phyloP scores from a whole-genome alignment of 2,888 invertebrate genomes.

The Drosophila pegasa region DNA sequence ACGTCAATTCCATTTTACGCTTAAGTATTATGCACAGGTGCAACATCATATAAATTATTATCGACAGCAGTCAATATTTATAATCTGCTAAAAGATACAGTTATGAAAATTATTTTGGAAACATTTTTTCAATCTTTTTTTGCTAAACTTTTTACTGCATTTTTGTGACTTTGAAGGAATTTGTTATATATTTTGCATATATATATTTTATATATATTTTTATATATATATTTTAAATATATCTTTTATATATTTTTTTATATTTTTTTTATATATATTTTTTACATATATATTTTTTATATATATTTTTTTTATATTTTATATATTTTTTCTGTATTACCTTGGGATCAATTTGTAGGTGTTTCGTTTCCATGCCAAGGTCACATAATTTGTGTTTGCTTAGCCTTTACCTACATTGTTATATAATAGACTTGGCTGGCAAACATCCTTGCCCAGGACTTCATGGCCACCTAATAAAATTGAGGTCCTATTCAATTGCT shows the following conservation, averaged over 20 bases:
- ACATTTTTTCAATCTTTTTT: not conserved
- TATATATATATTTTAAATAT: no score
- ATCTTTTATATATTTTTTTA: no score
- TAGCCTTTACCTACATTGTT: not conserved
- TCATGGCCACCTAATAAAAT: not conserved
- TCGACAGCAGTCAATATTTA: slow-evolving; percentile 24
- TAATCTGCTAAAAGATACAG: not conserved
- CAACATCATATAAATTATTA: slow-evolving; percentile 23
- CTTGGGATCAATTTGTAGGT: not conserved
- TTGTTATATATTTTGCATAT: no score
- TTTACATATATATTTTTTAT: no score
- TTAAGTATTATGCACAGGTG: slow-evolving; percentile 11
- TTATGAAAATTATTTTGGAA: slow-evolving; percentile 12
- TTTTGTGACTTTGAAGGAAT: no score
- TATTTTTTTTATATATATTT: no score
- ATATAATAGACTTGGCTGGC: not conserved
- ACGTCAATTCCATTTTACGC: slow-evolving; percentile 41
- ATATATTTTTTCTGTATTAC: no score
- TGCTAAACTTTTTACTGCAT: not conserved
- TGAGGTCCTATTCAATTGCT: not conserved
- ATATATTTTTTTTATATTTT: no score
- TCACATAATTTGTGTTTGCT: not conserved
- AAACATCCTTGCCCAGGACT: not conserved
- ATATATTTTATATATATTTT: no score
- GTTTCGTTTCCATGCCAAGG: not conserved